phyloP scores from a whole-genome alignment of 2,888 invertebrate species.

The Steromphala cineraria region DNA sequence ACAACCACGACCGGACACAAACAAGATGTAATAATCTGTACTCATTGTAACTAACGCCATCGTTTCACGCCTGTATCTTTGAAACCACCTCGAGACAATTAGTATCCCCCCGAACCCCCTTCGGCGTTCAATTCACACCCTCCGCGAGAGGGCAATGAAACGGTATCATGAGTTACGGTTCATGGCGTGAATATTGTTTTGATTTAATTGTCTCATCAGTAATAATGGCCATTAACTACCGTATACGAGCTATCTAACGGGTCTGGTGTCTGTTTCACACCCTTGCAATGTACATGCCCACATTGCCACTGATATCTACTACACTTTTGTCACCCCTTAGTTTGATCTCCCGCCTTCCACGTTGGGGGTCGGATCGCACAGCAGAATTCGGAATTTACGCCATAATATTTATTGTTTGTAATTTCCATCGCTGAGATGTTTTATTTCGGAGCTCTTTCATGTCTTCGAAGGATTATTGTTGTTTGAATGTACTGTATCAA shows the following conservation, averaged over 20 bases:
- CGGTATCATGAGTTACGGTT: constrained; percentile 3
- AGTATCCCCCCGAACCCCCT: not conserved
- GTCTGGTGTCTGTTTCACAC: not conserved
- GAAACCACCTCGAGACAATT: constrained; percentile 6
- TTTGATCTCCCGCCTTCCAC: not conserved
- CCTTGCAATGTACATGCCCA: not conserved
- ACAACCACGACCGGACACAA: constrained; percentile 1
- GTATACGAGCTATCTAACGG: not conserved
- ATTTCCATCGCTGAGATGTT: not conserved
- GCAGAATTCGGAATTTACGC: not conserved
- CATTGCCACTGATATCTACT: not conserved
- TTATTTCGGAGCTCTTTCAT: not conserved
- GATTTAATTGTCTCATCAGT: constrained; percentile 16
- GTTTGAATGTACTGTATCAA: not conserved
- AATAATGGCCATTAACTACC: constrained; percentile 17
- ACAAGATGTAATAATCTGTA: constrained; percentile 17
- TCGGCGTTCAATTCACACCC: not conserved
- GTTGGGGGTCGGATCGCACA: not conserved
- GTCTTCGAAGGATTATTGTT: not conserved
- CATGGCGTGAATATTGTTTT: constrained; percentile 13
- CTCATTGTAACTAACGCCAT: not conserved
- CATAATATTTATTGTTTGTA: not conserved
- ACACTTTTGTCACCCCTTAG: not conserved
- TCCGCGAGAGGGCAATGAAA: constrained; percentile 4
- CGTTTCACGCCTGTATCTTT: constrained; percentile 14